Evolutionary conservation across 2,797 vertebrate species (phyloP), one percentile per base, ranked within the genome.

Genomic region (Xerus rutilus): DNA sequence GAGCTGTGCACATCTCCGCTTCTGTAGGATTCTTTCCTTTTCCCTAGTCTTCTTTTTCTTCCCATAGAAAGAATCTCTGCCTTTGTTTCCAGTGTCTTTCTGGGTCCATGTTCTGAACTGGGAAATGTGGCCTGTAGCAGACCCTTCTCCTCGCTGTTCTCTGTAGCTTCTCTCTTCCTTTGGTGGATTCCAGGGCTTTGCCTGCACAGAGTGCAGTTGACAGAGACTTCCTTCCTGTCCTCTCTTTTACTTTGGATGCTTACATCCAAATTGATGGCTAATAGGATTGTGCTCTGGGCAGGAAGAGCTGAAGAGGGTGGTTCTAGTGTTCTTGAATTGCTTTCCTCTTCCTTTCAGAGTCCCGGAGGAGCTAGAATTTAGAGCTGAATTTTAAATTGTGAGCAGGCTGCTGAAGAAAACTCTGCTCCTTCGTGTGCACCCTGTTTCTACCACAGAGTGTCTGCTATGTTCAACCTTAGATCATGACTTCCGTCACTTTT

Each of bases 321-420:
- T 35, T n/a, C 1, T 4, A 4, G 4, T 17, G 5, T 30, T 90
- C 64, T 15, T 4, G 2, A 13, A 7, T 52, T 12, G 4, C 67
- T 87, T 45, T 10, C 25, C 12, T 25, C 62, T 85, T 39, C 49
- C 35, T 7, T 74, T 64, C 43, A n/a, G 20, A 62, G 54, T 52
- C 59, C 20, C 1, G 20, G 14, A 28, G 28, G 15, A 1, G 20
- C 1, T 0, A 62, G 43, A 28, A 6, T 67, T 79, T 47, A 57
- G 15, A n/a, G 18, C 49, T 20, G 15, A 8, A 67, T 65, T 81
- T 30, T 43, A 59, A 73, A n/a, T 13, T 30, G 3, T 1, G 17
- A 3, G 0, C 1, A 14, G n/a, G 30, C 28, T 77, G 17, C 39
- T 0, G 6, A 64, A n/a, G 28, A 21, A 28, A 1, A 0, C 0